Conservation (phyloP, 2,888 invertebrate genomes). For the Deroplatys truncata region DNA sequence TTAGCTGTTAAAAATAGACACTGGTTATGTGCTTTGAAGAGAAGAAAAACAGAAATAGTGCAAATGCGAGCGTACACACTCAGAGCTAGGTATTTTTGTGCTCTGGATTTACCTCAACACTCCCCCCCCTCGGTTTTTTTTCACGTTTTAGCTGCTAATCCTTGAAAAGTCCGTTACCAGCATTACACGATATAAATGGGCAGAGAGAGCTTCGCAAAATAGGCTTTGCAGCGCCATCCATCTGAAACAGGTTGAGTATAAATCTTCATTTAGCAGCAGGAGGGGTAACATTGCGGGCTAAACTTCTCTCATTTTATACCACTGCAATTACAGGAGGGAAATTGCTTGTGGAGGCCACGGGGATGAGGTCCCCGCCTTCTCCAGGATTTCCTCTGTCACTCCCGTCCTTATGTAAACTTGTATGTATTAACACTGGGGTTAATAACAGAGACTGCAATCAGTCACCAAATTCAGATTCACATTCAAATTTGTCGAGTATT, state of each 20-base stretch:
- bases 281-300: background rate
- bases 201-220: background rate
- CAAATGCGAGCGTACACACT: too few relatives aligned
- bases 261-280: background rate
- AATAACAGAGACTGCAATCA: background rate
- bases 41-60: too few relatives aligned
- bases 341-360: background rate
- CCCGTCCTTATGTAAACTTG: background rate
- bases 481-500: background rate
- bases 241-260: background rate
- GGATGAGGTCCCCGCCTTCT: background rate
- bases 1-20: too few relatives aligned
- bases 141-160: background rate
- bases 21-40: too few relatives aligned
- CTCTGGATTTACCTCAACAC: background rate
- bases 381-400: background rate
- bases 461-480: background rate
- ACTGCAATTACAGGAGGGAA: background rate
- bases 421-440: background rate
- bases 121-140: background rate
- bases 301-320: background rate
- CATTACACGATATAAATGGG: background rate
- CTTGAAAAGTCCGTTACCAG: background rate
- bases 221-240: background rate
- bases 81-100: background rate